Evolutionary conservation across 1,140 invertebrate genomes (phyloP), one percentile per base, ranked within the genome.

Genomic region (Trichogramma pretiosum): DNA sequence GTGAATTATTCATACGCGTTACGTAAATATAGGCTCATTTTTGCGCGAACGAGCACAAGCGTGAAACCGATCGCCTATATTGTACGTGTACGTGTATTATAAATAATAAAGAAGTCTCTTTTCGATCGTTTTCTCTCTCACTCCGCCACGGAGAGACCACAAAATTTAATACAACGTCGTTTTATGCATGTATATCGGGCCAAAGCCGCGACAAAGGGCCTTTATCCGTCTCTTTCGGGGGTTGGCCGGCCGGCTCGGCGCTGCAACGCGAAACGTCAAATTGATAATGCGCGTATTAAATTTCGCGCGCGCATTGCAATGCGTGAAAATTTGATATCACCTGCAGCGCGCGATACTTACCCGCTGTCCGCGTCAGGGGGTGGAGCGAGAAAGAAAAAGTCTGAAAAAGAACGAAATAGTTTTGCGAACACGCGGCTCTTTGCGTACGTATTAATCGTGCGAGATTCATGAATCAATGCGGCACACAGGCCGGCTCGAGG

Each of bases 221-320:
- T 8, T 21, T 11, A 18, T 13, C 36, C 18, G 11, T n/a, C n/a
- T n/a, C n/a, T n/a, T n/a, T n/a, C n/a, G n/a, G n/a, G n/a, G n/a
- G n/a, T n/a, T n/a, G n/a, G n/a, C n/a, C n/a, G n/a, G n/a, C n/a
- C n/a, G n/a, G n/a, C n/a, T n/a, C n/a, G n/a, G n/a, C n/a, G n/a
- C n/a, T 34, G 41, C 35, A 39, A 44, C 35, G 16, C 28, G 22
- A 50, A 50, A 50, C 41, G 21, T 22, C 33, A 30, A 44, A 50
- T 50, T 44, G 48, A 50, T 50, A 44, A 44, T 38, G 18, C 21
- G 24, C 16, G 28, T 39, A 44, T 50, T 50, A 50, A 44, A 50
- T 50, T 50, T 50, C 40, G 21, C 16, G 7, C 23, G 5, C 17
- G 19, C n/a, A 36, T 36, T 48, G 16, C 16, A 41, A 41, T n/a